Evolutionary conservation across 2,797 vertebrate species (phyloP).

Genomic region (Lepus oiostolus): DNA sequence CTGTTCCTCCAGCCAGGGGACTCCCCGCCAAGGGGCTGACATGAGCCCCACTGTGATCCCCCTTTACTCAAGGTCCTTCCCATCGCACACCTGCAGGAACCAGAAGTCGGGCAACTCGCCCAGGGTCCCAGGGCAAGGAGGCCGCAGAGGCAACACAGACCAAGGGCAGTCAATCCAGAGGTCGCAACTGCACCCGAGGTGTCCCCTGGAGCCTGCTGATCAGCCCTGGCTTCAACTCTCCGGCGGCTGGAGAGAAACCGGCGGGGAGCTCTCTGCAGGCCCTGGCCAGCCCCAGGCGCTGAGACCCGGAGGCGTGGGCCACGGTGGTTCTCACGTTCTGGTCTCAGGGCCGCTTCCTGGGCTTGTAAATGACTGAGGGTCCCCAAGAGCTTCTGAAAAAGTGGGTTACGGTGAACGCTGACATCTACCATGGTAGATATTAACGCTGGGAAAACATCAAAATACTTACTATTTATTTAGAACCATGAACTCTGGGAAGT

Average conservation of each 20-base stretch:
- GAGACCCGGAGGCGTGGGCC: neutral
- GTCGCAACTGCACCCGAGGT: neutral
- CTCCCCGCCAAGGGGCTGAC: neutral
- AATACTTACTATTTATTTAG: neutral
- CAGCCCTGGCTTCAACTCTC: neutral
- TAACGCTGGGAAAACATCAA: neutral
- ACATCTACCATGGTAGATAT: neutral
- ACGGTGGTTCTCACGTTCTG: neutral
- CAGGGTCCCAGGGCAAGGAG: neutral
- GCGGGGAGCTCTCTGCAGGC: accelerated
- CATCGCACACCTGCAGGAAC: neutral
- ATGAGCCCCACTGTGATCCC: neutral
- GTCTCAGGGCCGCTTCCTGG: neutral
- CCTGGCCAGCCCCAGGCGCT: too few species aligned
- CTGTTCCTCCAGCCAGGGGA: neutral
- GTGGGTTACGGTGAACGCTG: neutral
- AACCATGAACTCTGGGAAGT: neutral
- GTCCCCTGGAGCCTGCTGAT: neutral
- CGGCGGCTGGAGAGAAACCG: neutral
- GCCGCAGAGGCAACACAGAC: neutral
- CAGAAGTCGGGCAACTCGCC: neutral
- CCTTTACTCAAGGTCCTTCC: neutral
- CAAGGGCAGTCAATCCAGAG: neutral
- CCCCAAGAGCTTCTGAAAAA: neutral
- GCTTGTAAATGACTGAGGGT: neutral